phyloP scores from a whole-genome alignment of 2,888 invertebrate genomes.

The Epinotia brunnichana region DNA sequence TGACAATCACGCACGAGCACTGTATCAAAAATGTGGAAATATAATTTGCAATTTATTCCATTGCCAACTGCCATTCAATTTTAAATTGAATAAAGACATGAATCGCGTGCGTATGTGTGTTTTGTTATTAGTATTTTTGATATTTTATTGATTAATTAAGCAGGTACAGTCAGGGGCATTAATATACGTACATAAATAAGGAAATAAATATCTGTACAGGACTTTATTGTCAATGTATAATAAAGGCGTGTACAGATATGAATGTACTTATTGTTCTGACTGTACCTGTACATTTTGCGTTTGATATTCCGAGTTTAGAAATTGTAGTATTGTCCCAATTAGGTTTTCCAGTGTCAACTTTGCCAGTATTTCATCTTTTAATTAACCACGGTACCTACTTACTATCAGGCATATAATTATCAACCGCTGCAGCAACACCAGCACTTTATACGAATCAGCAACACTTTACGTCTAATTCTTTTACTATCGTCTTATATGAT shows the following conservation, averaged over 20 bases:
- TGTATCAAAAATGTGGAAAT: not conserved
- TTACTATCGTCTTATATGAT: conserved; percentile 1
- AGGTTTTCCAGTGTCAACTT: not conserved
- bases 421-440: not conserved
- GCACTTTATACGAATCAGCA: not conserved
- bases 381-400: too few species aligned
- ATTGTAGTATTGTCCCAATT: not conserved
- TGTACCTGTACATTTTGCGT: too few species aligned
- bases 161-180: too few species aligned
- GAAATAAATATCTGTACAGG: too few species aligned
- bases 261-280: too few species aligned
- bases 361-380: not conserved
- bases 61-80: not conserved
- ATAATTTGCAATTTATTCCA: not conserved
- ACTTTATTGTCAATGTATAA: too few species aligned
- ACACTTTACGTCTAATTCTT: conserved; percentile 7
- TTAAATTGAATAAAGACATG: not conserved
- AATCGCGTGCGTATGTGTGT: not conserved
- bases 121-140: not conserved
- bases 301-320: too few species aligned
- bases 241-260: too few species aligned
- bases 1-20: not conserved
- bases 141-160: not conserved
- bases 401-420: too few species aligned
- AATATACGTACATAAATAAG: too few species aligned